Evolutionary conservation across 2,797 vertebrate genomes (phyloP).

Genomic region (Hipposideros larvatus): DNA sequence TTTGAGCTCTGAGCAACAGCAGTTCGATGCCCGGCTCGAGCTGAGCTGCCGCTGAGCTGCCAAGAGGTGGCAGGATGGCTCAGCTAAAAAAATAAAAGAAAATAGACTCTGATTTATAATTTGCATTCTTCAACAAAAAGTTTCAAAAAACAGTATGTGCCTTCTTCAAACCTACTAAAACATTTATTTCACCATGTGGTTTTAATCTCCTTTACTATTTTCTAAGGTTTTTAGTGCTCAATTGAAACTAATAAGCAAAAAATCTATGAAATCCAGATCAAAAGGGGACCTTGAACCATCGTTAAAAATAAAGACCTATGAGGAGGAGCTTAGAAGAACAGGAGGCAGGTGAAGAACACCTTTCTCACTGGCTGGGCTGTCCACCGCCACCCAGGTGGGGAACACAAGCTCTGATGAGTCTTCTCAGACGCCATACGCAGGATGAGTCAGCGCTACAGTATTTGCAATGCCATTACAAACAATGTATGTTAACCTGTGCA

Average conservation of each 20-base stretch:
- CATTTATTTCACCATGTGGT: neutral
- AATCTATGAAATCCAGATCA: slow-evolving; percentile 16
- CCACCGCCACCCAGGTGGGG: accelerated
- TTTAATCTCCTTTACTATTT: slow-evolving; percentile 31
- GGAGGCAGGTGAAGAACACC: neutral
- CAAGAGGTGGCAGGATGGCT: no score
- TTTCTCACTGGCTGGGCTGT: neutral
- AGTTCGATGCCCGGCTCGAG: no score
- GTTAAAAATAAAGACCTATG: neutral
- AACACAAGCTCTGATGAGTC: neutral
- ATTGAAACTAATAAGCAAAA: neutral
- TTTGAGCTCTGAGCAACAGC: no score
- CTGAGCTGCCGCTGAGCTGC: no score
- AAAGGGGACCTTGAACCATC: neutral
- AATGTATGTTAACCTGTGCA: neutral
- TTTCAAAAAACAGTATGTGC: neutral
- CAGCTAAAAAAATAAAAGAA: no score
- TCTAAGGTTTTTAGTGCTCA: neutral
- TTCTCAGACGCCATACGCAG: neutral
- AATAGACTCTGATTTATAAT: slow-evolving; percentile 11
- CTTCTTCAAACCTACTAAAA: slow-evolving; percentile 8
- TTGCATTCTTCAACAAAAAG: neutral
- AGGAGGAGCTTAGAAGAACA: neutral
- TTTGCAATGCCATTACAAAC: neutral
- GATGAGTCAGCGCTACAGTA: neutral